Evolutionary conservation across 64 coral and sea anemone genomes (phyloP).

Genomic region (Dendrophyllia cribrosa): DNA sequence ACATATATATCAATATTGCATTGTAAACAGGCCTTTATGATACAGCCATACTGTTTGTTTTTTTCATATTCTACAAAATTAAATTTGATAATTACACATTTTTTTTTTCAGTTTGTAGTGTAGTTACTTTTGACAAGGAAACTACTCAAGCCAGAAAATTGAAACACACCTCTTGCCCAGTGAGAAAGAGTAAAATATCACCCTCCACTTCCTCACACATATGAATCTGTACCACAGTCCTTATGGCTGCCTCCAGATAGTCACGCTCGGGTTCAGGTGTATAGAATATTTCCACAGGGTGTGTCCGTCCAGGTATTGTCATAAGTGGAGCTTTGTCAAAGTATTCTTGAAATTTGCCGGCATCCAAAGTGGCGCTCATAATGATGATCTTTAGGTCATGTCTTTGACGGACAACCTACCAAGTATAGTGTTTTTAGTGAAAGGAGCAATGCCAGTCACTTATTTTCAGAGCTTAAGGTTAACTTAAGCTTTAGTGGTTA

Average conservation of each 20-base stretch:
- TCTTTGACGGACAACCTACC: slow-evolving; percentile 93
- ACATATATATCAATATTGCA: too few species aligned
- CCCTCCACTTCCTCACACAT: slow-evolving; percentile 98
- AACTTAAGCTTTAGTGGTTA: too few species aligned
- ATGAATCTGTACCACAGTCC: slow-evolving; percentile 98
- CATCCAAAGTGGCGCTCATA: slow-evolving; percentile 98
- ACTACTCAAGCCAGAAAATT: background rate
- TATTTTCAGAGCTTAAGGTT: too few species aligned
- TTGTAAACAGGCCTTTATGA: too few species aligned
- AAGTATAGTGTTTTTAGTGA: too few species aligned
- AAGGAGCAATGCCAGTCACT: too few species aligned
- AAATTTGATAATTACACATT: too few species aligned
- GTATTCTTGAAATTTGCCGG: slow-evolving; percentile 98
- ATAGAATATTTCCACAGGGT: slow-evolving; percentile 99
- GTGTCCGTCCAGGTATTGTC: slow-evolving; percentile 94
- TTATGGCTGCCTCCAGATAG: slow-evolving; percentile 95
- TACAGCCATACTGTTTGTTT: too few species aligned
- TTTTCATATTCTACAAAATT: too few species aligned
- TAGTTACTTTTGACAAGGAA: too few species aligned
- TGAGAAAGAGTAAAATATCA: slow-evolving; percentile 95
- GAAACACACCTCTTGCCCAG: slow-evolving; percentile 90
- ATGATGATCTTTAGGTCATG: slow-evolving; percentile 94
- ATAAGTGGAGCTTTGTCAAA: slow-evolving; percentile 94
- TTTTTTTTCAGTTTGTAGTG: too few species aligned
- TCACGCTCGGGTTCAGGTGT: slow-evolving; percentile 98